phyloP scores from a whole-genome alignment of 2,888 invertebrate species.

The Heteromyza rotundicornis region DNA sequence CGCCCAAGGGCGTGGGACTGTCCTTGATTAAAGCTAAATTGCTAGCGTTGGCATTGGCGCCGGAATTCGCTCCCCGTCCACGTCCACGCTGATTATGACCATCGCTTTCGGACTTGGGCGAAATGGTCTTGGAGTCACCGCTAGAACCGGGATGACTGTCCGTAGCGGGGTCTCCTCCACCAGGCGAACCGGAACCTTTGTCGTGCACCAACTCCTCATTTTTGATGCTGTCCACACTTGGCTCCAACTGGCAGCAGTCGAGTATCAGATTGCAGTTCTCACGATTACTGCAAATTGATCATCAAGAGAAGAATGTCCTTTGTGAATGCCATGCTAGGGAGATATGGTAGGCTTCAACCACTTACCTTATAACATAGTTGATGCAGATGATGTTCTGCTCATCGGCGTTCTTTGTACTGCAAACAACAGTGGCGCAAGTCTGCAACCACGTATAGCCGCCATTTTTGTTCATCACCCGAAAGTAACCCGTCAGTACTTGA shows the following conservation, averaged over 20 bases:
- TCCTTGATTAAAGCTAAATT: slow-evolving; percentile 55
- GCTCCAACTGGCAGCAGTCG: slow-evolving; percentile 92
- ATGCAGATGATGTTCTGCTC: slow-evolving; percentile 98
- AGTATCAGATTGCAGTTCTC: slow-evolving; percentile 91
- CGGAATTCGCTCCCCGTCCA: slow-evolving; percentile 52
- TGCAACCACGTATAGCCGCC: slow-evolving; percentile 98
- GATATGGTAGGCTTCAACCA: not conserved
- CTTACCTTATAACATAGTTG: slow-evolving; percentile 93
- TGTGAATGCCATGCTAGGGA: not conserved
- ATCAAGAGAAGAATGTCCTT: too few species aligned
- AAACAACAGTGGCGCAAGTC: slow-evolving; percentile 95
- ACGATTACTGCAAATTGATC: slow-evolving; percentile 47
- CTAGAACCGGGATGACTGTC: slow-evolving; percentile 59
- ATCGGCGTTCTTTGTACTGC: slow-evolving; percentile 93
- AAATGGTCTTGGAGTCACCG: slow-evolving; percentile 56
- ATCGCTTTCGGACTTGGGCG: slow-evolving; percentile 61
- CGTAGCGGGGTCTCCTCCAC: slow-evolving; percentile 75
- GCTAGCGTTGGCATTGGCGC: slow-evolving; percentile 43
- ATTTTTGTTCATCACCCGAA: slow-evolving; percentile 93
- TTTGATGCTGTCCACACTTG: slow-evolving; percentile 76
- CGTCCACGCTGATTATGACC: slow-evolving; percentile 48
- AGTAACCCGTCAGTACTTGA: slow-evolving; percentile 95
- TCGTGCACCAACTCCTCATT: slow-evolving; percentile 75
- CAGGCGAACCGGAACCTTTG: slow-evolving; percentile 88
- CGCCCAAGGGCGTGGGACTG: slow-evolving; percentile 43